Evolutionary conservation across 2,888 invertebrate genomes (phyloP), one percentile per base, ranked within the genome.

Genomic region (Pyrgus malvae): DNA sequence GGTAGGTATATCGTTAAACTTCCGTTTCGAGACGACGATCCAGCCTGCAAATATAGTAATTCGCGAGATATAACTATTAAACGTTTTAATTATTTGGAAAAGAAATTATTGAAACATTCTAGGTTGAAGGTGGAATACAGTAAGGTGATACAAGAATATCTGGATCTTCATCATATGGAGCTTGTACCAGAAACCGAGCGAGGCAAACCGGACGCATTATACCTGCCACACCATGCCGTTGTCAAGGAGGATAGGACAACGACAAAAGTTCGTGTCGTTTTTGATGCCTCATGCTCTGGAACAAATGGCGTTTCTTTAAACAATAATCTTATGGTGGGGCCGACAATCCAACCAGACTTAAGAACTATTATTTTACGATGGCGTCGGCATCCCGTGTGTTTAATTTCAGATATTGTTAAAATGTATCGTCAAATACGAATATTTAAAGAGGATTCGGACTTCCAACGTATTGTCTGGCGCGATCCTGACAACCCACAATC

Each of bases 341-440:
- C 69, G 9, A 59, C 56, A 1, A 37, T 70, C 2, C 70, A 73
- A 48, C 29, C 57, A 3, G 66, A 68, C 35, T 44, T 73, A 40
- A 57, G 69, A 21, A 62, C 65, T 16, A 50, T 73, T 3, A 38
- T 72, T 3, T 56, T 67, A 55, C 46, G 65, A 7, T 72, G 71
- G 66, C 44, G 70, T 21, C 27, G 7, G 0, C 42, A 66, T 42
- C 57, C 51, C 0, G 55, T 69, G 0, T 63, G 60, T 16, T 35
- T 74, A 1, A 60, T 62, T 0, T 65, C 69, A 0, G 72, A 69
- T 35, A 61, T 73, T 7, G 46, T 63, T 5, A 69, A 75, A 56
- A 75, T 76, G 72, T 76, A 70, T 33, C 45, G 70, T 0, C 66
- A 69, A 56, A 56, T 72, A 2, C 55, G 49, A 4, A 61, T 73